Percentiles rank a stretch among this genome's conserved stretches.
These are phyloP conservation scores for Drosophila emarginata DNA, from an alignment of 2,888 invertebrate species.

Conservation along the genomic window DNA sequence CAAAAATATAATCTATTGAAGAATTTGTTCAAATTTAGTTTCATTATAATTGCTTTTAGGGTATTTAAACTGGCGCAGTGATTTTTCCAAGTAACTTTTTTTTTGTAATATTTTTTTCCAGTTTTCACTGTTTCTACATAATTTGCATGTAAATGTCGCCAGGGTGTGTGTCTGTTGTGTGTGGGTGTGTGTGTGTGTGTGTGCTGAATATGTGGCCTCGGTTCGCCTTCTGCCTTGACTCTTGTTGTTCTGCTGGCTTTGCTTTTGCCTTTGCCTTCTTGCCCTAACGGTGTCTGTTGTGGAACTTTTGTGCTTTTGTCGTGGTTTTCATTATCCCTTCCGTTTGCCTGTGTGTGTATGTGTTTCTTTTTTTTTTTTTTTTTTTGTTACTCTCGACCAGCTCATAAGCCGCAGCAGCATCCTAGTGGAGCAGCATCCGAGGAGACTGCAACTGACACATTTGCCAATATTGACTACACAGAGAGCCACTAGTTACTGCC, in stretches of 20 bases:
- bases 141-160: conserved; percentile 45
- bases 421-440: conserved; percentile 19
- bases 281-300: conserved; percentile 33
- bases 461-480: conserved; percentile 75
- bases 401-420: conserved; percentile 33
- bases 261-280: conserved; percentile 25
- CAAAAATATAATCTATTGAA: too few relatives aligned
- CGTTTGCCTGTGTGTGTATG: conserved; percentile 55
- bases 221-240: conserved; percentile 33
- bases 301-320: conserved; percentile 72
- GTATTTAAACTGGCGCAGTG: background rate
- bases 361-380: conserved; percentile 25
- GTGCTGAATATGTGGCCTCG: conserved; percentile 1
- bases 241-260: conserved; percentile 18
- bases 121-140: conserved; percentile 22
- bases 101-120: background rate
- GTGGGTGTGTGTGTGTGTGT: background rate
- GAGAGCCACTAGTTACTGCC: conserved; percentile 14
- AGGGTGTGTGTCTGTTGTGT: conserved; percentile 12
- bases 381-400: conserved; percentile 12
- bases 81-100: conserved; percentile 3
- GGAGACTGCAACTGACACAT: conserved; percentile 74
- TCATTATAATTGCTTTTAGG: background rate
- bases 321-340: conserved; percentile 76
- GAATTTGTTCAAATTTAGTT: background rate